phyloP scores from a whole-genome alignment of 92 coral and sea anemone species.

The Pocillopora meandrina region DNA sequence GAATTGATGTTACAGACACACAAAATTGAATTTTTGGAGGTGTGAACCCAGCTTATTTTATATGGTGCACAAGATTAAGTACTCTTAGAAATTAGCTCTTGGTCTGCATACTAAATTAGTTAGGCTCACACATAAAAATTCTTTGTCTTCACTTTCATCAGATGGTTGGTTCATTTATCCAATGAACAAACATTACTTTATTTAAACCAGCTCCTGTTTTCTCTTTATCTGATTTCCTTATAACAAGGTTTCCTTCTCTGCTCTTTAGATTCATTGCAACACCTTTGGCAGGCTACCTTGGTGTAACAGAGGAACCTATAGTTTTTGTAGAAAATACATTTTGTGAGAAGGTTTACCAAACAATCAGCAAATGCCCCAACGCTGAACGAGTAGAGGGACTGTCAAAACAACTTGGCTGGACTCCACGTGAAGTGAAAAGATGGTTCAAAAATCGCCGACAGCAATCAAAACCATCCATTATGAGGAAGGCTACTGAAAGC shows the following conservation, averaged over 20 bases:
- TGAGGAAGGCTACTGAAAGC: constrained; percentile 86
- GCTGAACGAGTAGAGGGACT: constrained; percentile 81
- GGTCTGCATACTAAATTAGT: no score
- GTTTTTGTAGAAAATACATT: constrained; percentile 73
- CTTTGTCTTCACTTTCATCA: no score
- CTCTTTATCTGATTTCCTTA: no score
- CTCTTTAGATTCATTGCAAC: constrained; percentile 83
- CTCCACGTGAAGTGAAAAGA: constrained; percentile 78
- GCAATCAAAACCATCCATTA: constrained; percentile 82
- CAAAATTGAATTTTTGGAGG: no score
- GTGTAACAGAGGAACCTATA: constrained; percentile 77
- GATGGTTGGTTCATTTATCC: no score
- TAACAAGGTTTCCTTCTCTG: not conserved
- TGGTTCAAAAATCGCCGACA: constrained; percentile 89
- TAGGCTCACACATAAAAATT: no score
- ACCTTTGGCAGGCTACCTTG: constrained; percentile 73
- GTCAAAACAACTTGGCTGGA: constrained; percentile 96
- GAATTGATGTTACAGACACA: no score
- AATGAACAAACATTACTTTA: no score
- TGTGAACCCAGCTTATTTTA: no score
- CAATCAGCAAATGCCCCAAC: constrained; percentile 80
- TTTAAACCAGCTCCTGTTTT: no score
- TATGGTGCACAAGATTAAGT: no score
- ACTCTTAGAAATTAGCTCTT: no score
- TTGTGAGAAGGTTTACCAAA: constrained; percentile 94